These are phyloP conservation scores for Amphimallon solstitiale DNA, from an alignment of 2,888 invertebrate genomes.

Conservation along the genomic window DNA sequence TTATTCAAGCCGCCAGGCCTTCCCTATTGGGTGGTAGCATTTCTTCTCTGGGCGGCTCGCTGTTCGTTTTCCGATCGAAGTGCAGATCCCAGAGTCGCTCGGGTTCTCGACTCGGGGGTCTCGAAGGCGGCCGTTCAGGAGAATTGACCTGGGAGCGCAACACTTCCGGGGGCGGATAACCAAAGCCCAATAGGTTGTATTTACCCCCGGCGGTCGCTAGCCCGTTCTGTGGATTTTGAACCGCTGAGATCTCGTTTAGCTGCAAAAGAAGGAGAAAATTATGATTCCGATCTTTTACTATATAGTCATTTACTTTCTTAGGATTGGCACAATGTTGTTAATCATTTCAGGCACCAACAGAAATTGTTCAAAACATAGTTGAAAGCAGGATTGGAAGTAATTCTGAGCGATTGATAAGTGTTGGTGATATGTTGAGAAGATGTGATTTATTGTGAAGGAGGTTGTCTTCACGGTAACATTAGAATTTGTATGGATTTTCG, in stretches of 20 bases:
- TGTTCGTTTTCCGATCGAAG: constrained; percentile 66
- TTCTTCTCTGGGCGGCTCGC: constrained; percentile 58
- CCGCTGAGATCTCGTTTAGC: constrained; percentile 84
- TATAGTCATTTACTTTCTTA: too few species aligned
- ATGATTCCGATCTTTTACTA: constrained; percentile 78
- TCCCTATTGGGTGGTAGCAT: constrained; percentile 75
- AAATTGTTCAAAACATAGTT: too few species aligned
- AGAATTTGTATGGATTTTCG: too few species aligned
- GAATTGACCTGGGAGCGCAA: constrained; percentile 68
- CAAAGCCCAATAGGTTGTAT: constrained; percentile 82
- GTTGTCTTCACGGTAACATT: too few species aligned
- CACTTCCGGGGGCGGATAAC: constrained; percentile 70
- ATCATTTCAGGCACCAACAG: too few species aligned
- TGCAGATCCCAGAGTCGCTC: constrained; percentile 69
- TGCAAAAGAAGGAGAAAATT: constrained; percentile 58
- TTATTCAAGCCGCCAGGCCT: constrained; percentile 75
- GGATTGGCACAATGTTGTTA: too few species aligned
- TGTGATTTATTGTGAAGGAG: too few species aligned
- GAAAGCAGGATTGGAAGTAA: too few species aligned
- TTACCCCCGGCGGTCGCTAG: constrained; percentile 71
- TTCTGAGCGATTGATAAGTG: too few species aligned
- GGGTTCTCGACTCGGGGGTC: constrained; percentile 61
- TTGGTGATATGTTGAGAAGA: too few species aligned
- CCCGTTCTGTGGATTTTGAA: constrained; percentile 78
- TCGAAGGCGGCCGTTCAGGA: constrained; percentile 64